Percentiles rank a stretch among this genome's conserved stretches.
These are phyloP conservation scores for Drosophila lutescens DNA, from an alignment of 2,888 invertebrate species.

Conservation along the genomic window DNA sequence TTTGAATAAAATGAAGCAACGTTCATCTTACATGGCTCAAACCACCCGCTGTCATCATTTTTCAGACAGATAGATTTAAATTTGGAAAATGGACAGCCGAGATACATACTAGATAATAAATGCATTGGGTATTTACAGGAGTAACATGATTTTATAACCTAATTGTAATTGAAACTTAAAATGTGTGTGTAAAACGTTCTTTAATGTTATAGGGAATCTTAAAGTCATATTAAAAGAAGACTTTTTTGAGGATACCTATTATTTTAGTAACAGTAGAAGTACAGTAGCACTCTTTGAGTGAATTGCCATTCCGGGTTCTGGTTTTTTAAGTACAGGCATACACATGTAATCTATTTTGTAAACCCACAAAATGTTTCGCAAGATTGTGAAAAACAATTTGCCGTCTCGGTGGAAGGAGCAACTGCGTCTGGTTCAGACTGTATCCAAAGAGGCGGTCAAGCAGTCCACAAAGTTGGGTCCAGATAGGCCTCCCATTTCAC, in stretches of 20 bases:
- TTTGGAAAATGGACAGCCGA: background rate
- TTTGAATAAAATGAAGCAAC: constrained; percentile 22
- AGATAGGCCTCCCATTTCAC: constrained; percentile 33
- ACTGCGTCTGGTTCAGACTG: background rate
- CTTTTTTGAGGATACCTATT: too few relatives aligned
- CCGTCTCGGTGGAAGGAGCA: background rate
- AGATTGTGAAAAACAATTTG: background rate
- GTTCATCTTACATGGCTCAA: background rate
- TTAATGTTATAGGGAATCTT: background rate
- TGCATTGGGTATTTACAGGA: background rate
- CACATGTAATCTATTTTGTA: background rate
- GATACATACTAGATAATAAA: background rate
- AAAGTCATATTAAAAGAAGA: too few relatives aligned
- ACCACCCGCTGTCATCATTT: constrained; percentile 10
- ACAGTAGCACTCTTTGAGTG: background rate
- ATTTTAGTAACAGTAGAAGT: background rate
- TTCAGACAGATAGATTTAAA: background rate
- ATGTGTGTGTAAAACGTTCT: too few relatives aligned
- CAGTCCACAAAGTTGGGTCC: constrained; percentile 57
- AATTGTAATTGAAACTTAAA: background rate
- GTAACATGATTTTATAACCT: too few relatives aligned
- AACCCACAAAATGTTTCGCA: background rate
- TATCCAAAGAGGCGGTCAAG: background rate
- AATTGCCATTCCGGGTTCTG: background rate
- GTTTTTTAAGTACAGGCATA: background rate